phyloP scores from a whole-genome alignment of 2,888 invertebrate species.

The Lepidocyrtoides sp. region DNA sequence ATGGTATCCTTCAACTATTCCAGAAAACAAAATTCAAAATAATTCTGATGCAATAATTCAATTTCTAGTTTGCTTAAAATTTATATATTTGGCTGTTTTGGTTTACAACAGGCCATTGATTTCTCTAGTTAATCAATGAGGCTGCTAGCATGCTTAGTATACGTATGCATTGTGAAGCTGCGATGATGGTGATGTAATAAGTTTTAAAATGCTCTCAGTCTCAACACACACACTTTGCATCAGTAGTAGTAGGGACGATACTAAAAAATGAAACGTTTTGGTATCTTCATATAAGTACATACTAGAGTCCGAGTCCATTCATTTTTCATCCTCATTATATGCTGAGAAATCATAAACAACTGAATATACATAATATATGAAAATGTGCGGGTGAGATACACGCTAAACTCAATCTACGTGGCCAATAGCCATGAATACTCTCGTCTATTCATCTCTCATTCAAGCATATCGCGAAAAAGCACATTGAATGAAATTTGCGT shows the following conservation, averaged over 20 bases:
- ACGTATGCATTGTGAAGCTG: neutral
- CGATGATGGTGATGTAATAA: neutral
- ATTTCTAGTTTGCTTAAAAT: neutral
- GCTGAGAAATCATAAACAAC: neutral
- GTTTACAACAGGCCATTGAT: too few species aligned
- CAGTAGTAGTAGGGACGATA: neutral
- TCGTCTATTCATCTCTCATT: neutral
- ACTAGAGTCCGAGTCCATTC: conserved; percentile 30
- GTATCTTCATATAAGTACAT: neutral
- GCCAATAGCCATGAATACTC: neutral
- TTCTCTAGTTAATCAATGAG: too few species aligned
- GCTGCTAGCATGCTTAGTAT: too few species aligned
- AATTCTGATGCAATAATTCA: conserved; percentile 33
- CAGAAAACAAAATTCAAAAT: neutral
- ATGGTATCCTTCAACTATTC: neutral
- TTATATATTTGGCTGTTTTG: too few species aligned
- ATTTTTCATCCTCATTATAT: neutral
- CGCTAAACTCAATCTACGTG: neutral
- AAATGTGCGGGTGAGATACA: conserved; percentile 8
- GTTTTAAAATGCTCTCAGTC: conserved; percentile 1
- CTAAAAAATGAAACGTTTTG: conserved; percentile 17
- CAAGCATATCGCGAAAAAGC: conserved; percentile 4
- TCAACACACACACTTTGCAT: neutral
- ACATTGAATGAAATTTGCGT: neutral
- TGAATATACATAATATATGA: neutral